Evolutionary conservation across 2,888 invertebrate species (phyloP), one percentile per base, ranked within the genome.

Genomic region (Andrena flavipes): DNA sequence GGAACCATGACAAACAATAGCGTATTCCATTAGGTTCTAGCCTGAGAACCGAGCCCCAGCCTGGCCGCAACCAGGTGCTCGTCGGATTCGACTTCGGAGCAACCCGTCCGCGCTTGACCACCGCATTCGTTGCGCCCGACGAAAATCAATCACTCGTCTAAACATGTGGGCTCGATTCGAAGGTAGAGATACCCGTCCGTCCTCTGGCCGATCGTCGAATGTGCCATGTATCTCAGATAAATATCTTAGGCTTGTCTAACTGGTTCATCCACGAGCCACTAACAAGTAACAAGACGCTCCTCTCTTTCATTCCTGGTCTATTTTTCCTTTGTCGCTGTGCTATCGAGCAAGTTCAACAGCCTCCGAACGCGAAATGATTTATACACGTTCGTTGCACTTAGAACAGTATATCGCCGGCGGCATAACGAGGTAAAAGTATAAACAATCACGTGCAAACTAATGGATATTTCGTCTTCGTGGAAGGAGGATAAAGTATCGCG

Each of bases 111-210:
- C 71, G 63, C 71, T 59, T 71, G 87, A 84, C 87, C 88, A 86
- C 86, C 89, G 86, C 82, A 84, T 84, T 86, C 85, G 89, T 80
- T 59, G 79, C 83, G 77, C 72, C 84, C 89, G 82, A 84, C 79
- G 86, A 88, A 81, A 88, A 90, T 90, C 90, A 89, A 90, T 90
- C 90, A 90, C 87, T 77, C 73, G 35, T 76, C 71, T 80, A 82
- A 84, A 78, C 76, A 29, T 63, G 75, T 54, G 67, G 80, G 42
- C 72, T 63, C 77, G 74, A 85, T 84, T 70, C 80, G 33, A 23
- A 56, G 82, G 78, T 56, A 74, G 79, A 69, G 82, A 69, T 70
- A 68, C 23, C 62, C 54, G 8, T 23, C 13, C 63, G 42, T 71
- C 80, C 77, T 33, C 48, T 20, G 56, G 63, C 23, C 71, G 69